Base-by-base conservation (phyloP, 2,888 invertebrate species). In the Gari tellinella region DNA sequence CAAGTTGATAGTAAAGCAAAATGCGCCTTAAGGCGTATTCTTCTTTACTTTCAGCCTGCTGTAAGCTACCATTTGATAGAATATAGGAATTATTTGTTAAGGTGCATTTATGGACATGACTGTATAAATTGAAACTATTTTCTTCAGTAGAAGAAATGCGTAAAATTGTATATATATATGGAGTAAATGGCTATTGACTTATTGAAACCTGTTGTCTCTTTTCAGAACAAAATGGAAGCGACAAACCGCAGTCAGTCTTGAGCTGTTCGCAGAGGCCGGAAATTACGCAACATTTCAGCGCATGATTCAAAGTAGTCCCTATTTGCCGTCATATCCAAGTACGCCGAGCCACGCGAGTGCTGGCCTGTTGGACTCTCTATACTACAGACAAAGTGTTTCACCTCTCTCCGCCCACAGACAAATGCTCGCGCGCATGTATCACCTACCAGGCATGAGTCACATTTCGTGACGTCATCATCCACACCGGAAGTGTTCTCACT, bases 151-250 rank as follows among this genome's bases (percentile, higher is more conserved):
- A n/a, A n/a, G n/a, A n/a, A n/a, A n/a, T n/a, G n/a, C n/a, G n/a
- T n/a, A n/a, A n/a, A n/a, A n/a, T n/a, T n/a, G n/a, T n/a, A n/a
- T n/a, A n/a, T n/a, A n/a, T n/a, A n/a, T n/a, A n/a, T n/a, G n/a
- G n/a, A n/a, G n/a, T n/a, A n/a, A n/a, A n/a, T n/a, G n/a, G n/a
- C n/a, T n/a, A n/a, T n/a, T n/a, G n/a, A n/a, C n/a, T n/a, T n/a
- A n/a, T n/a, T n/a, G n/a, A n/a, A n/a, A n/a, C n/a, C n/a, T 10
- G n/a, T 41, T 21, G 38, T 14, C 40, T 41, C 25, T 21, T 90
- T 91, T 53, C 94, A 97, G 97, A 92, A 99, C 99, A 92, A 99
- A 99, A 94, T 99, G 99, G 99, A 99, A 99, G 93, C 95, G 99
- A 0, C 99, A 99, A 92, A 98, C 99, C 17, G 97, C 99, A 0